Conservation (phyloP, 2,888 invertebrate species). For the Tenthredo scrophulariae region DNA sequence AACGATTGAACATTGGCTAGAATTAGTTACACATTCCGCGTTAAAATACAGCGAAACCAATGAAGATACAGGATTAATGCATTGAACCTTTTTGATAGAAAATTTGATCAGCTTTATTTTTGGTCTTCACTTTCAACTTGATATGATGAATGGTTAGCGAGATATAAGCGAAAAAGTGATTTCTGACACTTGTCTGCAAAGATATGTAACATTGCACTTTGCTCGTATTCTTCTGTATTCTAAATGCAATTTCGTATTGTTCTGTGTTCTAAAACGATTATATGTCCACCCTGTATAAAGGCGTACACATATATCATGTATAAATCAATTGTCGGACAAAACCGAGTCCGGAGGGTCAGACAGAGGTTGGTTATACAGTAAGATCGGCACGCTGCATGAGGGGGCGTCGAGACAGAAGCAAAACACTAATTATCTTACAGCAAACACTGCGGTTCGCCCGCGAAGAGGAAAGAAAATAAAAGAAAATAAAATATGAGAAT, state of each 20-base stretch:
- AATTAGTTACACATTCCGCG: background rate
- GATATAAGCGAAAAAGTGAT: background rate
- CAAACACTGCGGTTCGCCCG: conserved; percentile 64
- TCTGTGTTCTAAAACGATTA: background rate
- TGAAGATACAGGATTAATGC: background rate
- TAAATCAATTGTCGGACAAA: conserved; percentile 65
- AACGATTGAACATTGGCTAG: background rate
- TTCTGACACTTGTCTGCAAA: background rate
- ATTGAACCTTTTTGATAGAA: background rate
- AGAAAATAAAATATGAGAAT: conserved; percentile 56
- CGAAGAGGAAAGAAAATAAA: conserved; percentile 54
- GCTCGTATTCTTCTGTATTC: background rate
- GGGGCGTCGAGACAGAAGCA: conserved; percentile 60
- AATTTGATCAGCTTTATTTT: background rate
- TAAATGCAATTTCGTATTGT: background rate
- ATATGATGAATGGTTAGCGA: background rate
- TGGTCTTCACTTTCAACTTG: background rate
- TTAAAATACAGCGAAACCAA: background rate
- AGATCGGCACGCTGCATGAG: background rate
- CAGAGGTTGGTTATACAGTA: conserved; percentile 38
- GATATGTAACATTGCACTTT: too few relatives aligned
- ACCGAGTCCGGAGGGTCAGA: conserved; percentile 55
- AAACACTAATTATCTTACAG: conserved; percentile 75
- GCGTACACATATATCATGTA: conserved; percentile 45
- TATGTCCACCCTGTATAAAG: conserved; percentile 4